Conservation (phyloP, 2,113 vertebrate genomes). For the Tricholaema leucomelas region DNA sequence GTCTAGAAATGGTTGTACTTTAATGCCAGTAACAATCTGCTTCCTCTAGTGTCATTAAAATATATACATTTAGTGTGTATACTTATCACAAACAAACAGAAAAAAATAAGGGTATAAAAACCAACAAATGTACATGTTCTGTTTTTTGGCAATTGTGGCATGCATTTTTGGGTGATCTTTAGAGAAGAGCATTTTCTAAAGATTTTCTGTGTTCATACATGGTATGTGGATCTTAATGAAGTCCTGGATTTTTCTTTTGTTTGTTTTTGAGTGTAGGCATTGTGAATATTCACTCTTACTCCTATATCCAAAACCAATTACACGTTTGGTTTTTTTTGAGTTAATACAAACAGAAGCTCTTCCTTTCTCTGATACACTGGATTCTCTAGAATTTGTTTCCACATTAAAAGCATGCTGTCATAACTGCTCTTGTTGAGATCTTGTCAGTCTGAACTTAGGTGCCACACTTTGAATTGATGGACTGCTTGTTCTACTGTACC, state of each 20-base stretch:
- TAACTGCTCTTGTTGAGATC: slow-evolving; percentile 75
- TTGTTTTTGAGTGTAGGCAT: slow-evolving; percentile 78
- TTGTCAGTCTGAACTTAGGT: slow-evolving; percentile 74
- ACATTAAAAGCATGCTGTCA: slow-evolving; percentile 78
- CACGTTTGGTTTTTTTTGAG: slow-evolving; percentile 52
- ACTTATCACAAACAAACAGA: slow-evolving; percentile 80
- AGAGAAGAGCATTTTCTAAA: slow-evolving; percentile 75
- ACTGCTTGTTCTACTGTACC: slow-evolving; percentile 78
- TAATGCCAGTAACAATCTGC: slow-evolving; percentile 97
- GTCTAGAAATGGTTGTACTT: slow-evolving; percentile 96
- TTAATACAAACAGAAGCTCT: slow-evolving; percentile 60
- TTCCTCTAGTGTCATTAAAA: slow-evolving; percentile 87
- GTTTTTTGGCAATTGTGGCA: slow-evolving; percentile 79
- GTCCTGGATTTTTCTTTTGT: slow-evolving; percentile 66
- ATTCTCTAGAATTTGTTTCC: slow-evolving; percentile 79
- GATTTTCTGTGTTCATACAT: slow-evolving; percentile 81
- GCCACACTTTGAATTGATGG: slow-evolving; percentile 78
- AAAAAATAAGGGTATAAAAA: slow-evolving; percentile 79
- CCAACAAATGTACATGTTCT: slow-evolving; percentile 80
- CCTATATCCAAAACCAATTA: slow-evolving; percentile 74
- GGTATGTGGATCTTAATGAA: slow-evolving; percentile 77
- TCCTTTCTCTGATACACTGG: slow-evolving; percentile 83
- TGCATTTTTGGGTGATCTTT: slow-evolving; percentile 78
- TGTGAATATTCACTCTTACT: slow-evolving; percentile 79
- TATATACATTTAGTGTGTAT: slow-evolving; percentile 88